A percentile compares a stretch with the other conserved stretches of the same genome.
phyloP scores from a whole-genome alignment of 2,113 vertebrate genomes.

The human region DNA sequence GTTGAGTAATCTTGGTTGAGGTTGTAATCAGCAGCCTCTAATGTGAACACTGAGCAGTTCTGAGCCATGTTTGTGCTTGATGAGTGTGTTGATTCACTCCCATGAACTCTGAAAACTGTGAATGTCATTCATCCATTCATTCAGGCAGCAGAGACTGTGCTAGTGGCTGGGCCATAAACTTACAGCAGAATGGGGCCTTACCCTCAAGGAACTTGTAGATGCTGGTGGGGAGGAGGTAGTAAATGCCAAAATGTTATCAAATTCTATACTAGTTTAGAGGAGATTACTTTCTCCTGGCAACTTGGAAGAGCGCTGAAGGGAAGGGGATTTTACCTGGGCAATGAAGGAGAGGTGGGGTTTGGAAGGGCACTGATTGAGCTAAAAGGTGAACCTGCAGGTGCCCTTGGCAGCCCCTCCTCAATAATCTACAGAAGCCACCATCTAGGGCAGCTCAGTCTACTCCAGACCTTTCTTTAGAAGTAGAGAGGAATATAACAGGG shows the following conservation, averaged over 20 bases:
- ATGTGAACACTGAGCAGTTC: background rate
- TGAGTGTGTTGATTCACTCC: background rate
- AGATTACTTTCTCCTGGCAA: background rate
- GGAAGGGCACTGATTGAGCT: too few relatives aligned
- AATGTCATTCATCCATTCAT: background rate
- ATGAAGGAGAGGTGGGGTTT: background rate
- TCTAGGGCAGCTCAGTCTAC: background rate
- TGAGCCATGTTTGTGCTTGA: background rate
- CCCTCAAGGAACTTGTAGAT: background rate
- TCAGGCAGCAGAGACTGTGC: background rate
- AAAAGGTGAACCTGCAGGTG: background rate
- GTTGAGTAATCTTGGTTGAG: conserved; percentile 41
- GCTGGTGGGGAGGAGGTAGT: background rate
- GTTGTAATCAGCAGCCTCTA: background rate
- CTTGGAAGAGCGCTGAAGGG: background rate
- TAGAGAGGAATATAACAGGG: background rate
- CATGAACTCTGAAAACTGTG: background rate
- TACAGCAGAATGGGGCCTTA: background rate
- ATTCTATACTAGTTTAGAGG: fast-evolving
- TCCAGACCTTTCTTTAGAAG: background rate
- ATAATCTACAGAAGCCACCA: background rate
- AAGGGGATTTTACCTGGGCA: background rate
- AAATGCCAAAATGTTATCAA: too few relatives aligned
- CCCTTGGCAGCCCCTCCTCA: background rate
- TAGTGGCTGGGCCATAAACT: background rate